These are phyloP conservation scores for Leptodon cayanensis DNA, from an alignment of 2,797 vertebrate species.

Conservation along the genomic window DNA sequence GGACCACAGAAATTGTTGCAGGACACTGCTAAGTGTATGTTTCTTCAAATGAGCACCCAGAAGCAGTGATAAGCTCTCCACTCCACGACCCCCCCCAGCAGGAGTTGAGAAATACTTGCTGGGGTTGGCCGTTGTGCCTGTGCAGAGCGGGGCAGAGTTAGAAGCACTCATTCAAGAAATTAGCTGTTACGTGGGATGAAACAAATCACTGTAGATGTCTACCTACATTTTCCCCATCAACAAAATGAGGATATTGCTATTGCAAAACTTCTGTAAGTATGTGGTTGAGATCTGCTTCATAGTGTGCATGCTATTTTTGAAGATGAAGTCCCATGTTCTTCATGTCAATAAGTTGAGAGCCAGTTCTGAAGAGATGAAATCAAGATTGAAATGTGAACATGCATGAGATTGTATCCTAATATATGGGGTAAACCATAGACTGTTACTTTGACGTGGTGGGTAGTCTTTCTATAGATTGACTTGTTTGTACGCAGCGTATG, in stretches of 20 bases:
- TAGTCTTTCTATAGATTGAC: neutral
- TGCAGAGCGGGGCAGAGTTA: neutral
- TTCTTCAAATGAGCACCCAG: fast-evolving
- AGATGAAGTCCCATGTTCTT: neutral
- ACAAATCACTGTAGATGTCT: neutral
- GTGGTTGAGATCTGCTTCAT: neutral
- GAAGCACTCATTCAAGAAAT: neutral
- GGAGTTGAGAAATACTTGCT: neutral
- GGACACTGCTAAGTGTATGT: fast-evolving
- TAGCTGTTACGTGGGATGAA: neutral
- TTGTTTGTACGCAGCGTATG: neutral
- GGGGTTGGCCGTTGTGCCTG: neutral
- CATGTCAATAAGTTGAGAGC: neutral
- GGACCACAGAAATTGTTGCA: neutral
- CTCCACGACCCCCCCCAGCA: no score
- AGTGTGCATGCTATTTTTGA: neutral
- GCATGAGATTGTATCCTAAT: neutral
- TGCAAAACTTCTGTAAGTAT: neutral
- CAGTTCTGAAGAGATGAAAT: neutral
- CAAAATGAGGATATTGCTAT: neutral
- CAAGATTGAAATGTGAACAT: neutral
- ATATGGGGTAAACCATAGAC: neutral
- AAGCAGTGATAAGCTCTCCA: neutral
- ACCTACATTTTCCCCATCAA: neutral
- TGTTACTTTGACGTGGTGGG: neutral